A percentile compares a stretch with the other conserved stretches of the same genome.
phyloP scores from a whole-genome alignment of 2,113 vertebrate genomes.

The Ictalurus punctatus region DNA sequence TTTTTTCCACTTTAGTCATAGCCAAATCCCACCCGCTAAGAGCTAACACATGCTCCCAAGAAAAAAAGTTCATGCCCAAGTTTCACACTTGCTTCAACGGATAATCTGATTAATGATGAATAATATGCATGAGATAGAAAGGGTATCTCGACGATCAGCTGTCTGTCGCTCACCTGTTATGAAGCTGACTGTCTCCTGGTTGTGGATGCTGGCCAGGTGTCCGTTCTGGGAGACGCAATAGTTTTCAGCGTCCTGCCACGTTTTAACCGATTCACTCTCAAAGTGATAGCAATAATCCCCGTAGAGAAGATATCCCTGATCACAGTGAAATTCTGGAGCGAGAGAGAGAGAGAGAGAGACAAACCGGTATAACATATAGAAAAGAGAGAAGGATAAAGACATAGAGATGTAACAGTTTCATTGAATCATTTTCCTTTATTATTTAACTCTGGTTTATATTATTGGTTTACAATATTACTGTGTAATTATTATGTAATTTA shows the following conservation, averaged over 20 bases:
- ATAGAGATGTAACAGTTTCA: not conserved
- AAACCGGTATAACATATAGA: not conserved
- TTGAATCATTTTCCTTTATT: not conserved
- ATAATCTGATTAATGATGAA: not conserved
- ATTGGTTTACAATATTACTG: not conserved
- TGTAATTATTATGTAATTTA: not conserved
- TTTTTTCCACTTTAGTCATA: too few species aligned
- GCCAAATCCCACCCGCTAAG: not conserved
- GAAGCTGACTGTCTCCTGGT: constrained; percentile 68
- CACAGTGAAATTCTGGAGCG: constrained; percentile 70
- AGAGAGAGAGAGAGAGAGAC: not conserved
- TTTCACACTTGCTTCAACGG: not conserved
- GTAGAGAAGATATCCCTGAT: constrained; percentile 69
- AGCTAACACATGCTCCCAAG: not conserved
- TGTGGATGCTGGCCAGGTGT: constrained; percentile 71
- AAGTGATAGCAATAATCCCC: constrained; percentile 73
- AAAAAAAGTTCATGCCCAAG: not conserved
- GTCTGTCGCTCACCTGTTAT: constrained; percentile 62
- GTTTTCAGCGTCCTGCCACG: constrained; percentile 70
- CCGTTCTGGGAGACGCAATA: constrained; percentile 62
- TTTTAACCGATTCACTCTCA: constrained; percentile 62
- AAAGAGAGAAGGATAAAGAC: not conserved
- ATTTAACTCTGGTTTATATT: not conserved
- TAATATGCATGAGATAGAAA: not conserved
- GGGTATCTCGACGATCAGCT: not conserved